Conservation (phyloP, 1,140 invertebrate genomes). For the Drosophila novamexicana region DNA sequence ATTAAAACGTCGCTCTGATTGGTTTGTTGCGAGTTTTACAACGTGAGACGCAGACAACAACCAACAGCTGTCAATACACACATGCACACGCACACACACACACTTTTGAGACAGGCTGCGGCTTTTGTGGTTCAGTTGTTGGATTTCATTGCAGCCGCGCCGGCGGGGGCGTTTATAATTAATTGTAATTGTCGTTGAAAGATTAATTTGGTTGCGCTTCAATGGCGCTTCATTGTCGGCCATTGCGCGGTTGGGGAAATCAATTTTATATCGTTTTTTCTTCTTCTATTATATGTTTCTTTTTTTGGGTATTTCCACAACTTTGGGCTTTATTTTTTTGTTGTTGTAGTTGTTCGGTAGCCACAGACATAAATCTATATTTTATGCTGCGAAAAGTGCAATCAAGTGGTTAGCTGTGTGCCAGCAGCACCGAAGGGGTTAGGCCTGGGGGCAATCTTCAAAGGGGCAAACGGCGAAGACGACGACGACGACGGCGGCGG, state of each 20-base stretch:
- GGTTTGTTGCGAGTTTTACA: slow-evolving; percentile 40
- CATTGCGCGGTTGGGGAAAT: slow-evolving; percentile 75
- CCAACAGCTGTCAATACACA: slow-evolving; percentile 71
- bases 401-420: slow-evolving; percentile 68
- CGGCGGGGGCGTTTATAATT: slow-evolving; percentile 80
- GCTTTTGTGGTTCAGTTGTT: slow-evolving; percentile 60
- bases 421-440: slow-evolving; percentile 2
- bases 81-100: slow-evolving; percentile 27
- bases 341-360: slow-evolving; percentile 1
- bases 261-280: slow-evolving; percentile 77
- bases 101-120: slow-evolving; percentile 34
- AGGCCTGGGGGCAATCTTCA: slow-evolving; percentile 60
- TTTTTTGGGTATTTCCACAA: slow-evolving; percentile 22
- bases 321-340: slow-evolving; percentile 3
- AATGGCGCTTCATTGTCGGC: slow-evolving; percentile 81
- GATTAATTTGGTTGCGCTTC: slow-evolving; percentile 83
- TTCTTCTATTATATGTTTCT: slow-evolving; percentile 10
- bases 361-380: slow-evolving; percentile 73
- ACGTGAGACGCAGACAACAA: slow-evolving; percentile 47
- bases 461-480: slow-evolving; percentile 58
- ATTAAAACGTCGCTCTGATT: slow-evolving; percentile 40
- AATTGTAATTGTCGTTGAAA: slow-evolving; percentile 83
- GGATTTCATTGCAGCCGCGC: slow-evolving; percentile 44
- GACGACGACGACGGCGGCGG: slow-evolving; percentile 43
- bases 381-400: slow-evolving; percentile 81